A percentile compares a stretch with the other conserved stretches of the same genome.
Conservation (phyloP, 2,113 vertebrate genomes). For the Hyperopisus bebe region DNA sequence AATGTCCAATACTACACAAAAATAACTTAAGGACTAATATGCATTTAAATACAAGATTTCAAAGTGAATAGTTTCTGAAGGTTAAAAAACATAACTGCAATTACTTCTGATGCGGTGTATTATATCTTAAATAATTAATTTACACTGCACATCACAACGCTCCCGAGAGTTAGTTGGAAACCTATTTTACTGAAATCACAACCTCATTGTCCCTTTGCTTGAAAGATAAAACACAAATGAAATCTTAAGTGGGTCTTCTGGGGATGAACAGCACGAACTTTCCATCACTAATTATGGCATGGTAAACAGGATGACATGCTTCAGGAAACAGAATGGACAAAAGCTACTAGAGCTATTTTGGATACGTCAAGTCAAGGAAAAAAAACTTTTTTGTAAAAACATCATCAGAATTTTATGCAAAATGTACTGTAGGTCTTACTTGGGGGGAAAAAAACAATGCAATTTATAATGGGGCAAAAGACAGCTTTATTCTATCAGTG, state of each 20-base stretch:
- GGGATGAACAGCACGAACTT: not conserved
- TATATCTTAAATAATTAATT: not conserved
- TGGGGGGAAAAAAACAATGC: not conserved
- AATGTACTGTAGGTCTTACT: not conserved
- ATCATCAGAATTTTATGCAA: not conserved
- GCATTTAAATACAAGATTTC: not conserved
- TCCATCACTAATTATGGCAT: not conserved
- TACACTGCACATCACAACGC: not conserved
- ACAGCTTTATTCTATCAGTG: conserved; percentile 16
- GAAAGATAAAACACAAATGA: not conserved
- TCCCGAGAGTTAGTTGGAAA: not conserved
- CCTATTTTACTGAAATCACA: not conserved
- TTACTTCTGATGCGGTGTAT: not conserved
- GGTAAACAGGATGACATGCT: not conserved
- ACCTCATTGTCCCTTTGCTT: not conserved
- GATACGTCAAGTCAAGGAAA: not conserved
- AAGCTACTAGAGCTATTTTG: not conserved
- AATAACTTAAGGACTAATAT: not conserved
- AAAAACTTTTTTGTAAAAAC: not conserved
- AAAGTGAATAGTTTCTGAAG: not conserved
- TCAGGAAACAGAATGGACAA: not conserved
- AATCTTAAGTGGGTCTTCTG: conserved; percentile 15
- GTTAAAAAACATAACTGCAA: not conserved
- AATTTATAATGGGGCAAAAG: not conserved
- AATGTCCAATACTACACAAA: not conserved